Conservation (phyloP, 2,113 vertebrate species). For the Tragelaphus buxtoni region DNA sequence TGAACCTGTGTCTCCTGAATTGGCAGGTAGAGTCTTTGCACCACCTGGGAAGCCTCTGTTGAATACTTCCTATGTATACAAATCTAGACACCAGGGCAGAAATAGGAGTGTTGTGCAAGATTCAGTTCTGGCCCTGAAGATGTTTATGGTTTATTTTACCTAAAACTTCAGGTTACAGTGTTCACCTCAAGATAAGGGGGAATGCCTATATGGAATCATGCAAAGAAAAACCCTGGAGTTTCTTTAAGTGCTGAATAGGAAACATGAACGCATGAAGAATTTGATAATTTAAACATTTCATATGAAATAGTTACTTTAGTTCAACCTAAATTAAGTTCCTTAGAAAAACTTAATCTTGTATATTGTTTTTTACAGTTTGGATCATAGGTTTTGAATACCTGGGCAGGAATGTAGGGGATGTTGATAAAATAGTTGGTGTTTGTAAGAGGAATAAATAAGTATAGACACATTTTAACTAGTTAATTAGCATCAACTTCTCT, state of each 20-base stretch:
- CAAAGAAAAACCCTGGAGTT: not conserved
- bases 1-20: not conserved
- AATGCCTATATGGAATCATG: not conserved
- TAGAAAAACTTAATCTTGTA: not conserved
- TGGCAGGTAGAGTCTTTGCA: not conserved
- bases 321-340: not conserved
- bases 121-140: not conserved
- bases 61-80: not conserved
- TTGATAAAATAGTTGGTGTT: not conserved
- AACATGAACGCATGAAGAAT: not conserved
- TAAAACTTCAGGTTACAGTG: not conserved
- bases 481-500: not conserved
- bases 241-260: not conserved
- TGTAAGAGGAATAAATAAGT: not conserved
- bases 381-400: not conserved
- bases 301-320: not conserved
- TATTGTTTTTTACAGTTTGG: not conserved
- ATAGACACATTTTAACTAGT: not conserved
- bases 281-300: not conserved
- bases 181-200: not conserved
- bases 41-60: not conserved
- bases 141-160: not conserved
- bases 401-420: not conserved
- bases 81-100: not conserved
- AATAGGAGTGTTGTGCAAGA: not conserved